Conservation (phyloP, 2,888 invertebrate species). For the Aphodius granarius region DNA sequence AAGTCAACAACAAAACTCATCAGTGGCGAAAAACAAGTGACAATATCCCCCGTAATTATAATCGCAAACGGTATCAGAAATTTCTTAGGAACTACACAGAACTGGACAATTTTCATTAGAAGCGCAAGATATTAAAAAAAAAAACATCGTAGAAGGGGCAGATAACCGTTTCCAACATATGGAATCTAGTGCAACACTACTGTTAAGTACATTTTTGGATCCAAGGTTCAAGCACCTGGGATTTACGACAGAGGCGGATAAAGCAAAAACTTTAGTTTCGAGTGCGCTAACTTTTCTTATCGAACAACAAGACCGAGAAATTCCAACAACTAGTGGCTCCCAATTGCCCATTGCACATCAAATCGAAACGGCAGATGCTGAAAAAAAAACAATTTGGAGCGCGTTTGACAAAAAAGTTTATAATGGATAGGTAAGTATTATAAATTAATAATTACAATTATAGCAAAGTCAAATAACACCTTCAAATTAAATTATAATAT, state of each 20-base stretch:
- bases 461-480: no score
- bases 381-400: no score
- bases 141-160: slow-evolving; percentile 3
- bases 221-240: slow-evolving; percentile 27
- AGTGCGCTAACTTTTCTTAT: not conserved
- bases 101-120: no score
- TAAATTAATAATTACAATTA: no score
- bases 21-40: slow-evolving; percentile 20
- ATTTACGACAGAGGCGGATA: slow-evolving; percentile 1
- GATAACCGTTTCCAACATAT: slow-evolving; percentile 25
- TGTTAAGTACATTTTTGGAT: slow-evolving; percentile 31
- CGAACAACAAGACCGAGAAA: not conserved
- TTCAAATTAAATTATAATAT: no score
- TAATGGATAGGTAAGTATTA: no score
- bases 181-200: slow-evolving; percentile 27
- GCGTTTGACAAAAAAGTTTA: no score
- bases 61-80: not conserved
- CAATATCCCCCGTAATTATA: not conserved
- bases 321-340: no score
- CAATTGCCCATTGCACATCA: no score
- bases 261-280: not conserved
- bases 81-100: no score
- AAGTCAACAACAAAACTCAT: slow-evolving; percentile 23
- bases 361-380: no score
- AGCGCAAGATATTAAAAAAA: no score